phyloP scores from a whole-genome alignment of 30 jellyfish, hydroid and myxozoan genomes.

The Hydra vulgaris region DNA sequence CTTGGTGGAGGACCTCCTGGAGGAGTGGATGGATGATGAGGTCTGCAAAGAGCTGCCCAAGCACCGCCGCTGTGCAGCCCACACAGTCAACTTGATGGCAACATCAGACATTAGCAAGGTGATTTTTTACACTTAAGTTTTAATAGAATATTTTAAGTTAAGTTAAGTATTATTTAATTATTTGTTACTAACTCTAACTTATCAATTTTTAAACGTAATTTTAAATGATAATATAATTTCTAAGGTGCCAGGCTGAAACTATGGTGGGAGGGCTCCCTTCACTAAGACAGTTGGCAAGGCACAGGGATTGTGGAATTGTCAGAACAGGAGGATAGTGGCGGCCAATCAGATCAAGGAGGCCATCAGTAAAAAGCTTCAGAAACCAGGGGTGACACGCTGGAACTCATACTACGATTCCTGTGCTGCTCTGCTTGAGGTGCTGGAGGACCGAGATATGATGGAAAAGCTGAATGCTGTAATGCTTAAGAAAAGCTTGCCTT shows the following conservation, averaged over 20 bases:
- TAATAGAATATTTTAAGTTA: not conserved
- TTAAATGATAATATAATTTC: not conserved
- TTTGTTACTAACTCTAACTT: not conserved
- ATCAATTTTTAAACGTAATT: not conserved
- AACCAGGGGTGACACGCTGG: not conserved
- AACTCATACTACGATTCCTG: not conserved
- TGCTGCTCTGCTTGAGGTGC: not conserved
- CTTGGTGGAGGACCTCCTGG: not conserved
- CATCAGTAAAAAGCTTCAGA: not conserved
- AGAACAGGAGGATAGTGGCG: not conserved
- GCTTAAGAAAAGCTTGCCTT: not conserved
- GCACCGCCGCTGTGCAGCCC: constrained; percentile 19
- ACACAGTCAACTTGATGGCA: constrained; percentile 19
- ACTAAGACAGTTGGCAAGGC: not conserved
- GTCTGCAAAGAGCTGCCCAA: constrained; percentile 7
- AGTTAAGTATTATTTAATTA: not conserved
- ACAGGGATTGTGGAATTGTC: not conserved
- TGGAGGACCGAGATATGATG: not conserved
- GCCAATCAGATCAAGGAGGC: not conserved
- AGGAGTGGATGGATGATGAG: not conserved
- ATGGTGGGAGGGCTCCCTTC: not conserved
- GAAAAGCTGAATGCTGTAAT: not conserved
- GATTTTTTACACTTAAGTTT: not conserved
- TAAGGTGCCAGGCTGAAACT: not conserved
- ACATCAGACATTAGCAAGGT: constrained; percentile 5